A percentile compares a stretch with the other conserved stretches of the same genome.
phyloP scores from a whole-genome alignment of 2,113 vertebrate genomes.

The Solenodon paradoxus region DNA sequence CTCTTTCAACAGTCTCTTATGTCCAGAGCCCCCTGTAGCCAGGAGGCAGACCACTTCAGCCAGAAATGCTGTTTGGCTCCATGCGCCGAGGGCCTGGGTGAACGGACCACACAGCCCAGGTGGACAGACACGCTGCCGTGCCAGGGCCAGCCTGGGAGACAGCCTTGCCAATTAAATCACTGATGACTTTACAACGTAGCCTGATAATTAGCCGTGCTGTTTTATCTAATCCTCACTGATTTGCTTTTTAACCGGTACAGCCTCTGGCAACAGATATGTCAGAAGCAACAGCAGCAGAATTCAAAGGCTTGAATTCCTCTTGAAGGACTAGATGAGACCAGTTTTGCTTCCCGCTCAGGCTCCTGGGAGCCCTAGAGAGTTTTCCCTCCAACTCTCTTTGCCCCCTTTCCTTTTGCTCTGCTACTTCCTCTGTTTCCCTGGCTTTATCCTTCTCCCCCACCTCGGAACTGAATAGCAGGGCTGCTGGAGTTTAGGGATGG shows the following conservation, averaged over 20 bases:
- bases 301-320: background rate
- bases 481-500: background rate
- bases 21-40: background rate
- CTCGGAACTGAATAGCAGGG: background rate
- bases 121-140: rapidly evolving
- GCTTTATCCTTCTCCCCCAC: background rate
- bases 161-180: background rate
- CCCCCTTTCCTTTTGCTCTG: background rate
- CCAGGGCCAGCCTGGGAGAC: background rate
- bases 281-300: background rate
- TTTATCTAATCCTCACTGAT: background rate
- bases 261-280: background rate
- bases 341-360: background rate
- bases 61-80: background rate
- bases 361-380: background rate
- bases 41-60: background rate
- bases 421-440: background rate
- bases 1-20: background rate
- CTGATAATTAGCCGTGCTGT: background rate
- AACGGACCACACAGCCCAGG: background rate
- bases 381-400: too few relatives aligned
- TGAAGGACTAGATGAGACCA: background rate
- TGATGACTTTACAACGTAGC: background rate
- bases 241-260: background rate
- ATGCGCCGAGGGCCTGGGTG: background rate